Base-by-base conservation (phyloP, 2,797 vertebrate genomes). In the Sebastes elongatus region DNA sequence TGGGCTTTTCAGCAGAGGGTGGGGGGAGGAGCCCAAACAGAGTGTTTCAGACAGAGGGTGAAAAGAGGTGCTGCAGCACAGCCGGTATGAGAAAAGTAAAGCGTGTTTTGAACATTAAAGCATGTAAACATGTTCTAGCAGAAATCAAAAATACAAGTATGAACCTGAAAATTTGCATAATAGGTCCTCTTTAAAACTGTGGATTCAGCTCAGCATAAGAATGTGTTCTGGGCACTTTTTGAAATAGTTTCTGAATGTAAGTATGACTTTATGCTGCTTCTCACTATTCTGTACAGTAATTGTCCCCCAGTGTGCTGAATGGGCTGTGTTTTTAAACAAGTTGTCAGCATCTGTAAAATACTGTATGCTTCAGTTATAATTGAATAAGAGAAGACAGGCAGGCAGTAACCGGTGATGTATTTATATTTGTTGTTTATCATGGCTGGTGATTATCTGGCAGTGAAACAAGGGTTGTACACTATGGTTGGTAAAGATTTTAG, bases 261-360 rank as follows among this genome's bases (percentile, higher is more conserved):
- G 8, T 32, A 16, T 10, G 18, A 76, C 38, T 18, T 65, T 6
- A 42, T 38, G 60, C 78, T 63, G 56, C 82, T 65, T 67, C 78
- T 80, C 64, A 46, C 64, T 52, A 69, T 69, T 71, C 70, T 88
- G 64, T 49, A 42, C 38, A 42, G 38, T 42, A 65, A 20, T 67
- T 60, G 53, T 30, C 46, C 53, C 75, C 66, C 28, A 23, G 22
- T n/a, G 30, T 4, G 30, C 60, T 53, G 73, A 46, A 52, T 64
- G 32, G 11, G 61, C 49, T 27, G 11, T 69, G 35, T 22, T 42
- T 74, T 52, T 78, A 81, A 81, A 57, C 35, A 77, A 42, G 53
- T 69, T 72, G 71, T 20, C 78, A 78, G 77, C 71, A 42, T 61
- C 57, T 72, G 59, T 63, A 10, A 77, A 59, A 62, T n/a, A 63